A percentile compares a stretch with the other conserved stretches of the same genome.
Evolutionary conservation across 2,888 invertebrate species (phyloP).

Genomic region (Synergus gifuensis): DNA sequence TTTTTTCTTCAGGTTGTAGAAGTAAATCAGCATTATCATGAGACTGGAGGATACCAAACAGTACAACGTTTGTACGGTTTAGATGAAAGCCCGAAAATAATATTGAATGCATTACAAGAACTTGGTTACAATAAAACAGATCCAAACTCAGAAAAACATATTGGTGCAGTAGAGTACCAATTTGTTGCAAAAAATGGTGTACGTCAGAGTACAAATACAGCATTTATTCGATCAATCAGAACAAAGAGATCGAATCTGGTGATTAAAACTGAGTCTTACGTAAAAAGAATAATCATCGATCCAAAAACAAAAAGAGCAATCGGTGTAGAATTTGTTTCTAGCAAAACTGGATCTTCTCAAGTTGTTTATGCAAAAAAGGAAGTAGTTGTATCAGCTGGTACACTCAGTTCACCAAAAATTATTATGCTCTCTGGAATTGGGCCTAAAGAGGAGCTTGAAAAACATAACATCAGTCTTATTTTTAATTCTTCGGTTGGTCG

Average conservation of each 20-base stretch:
- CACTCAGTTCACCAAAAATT: slow-evolving; percentile 79
- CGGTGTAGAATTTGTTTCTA: slow-evolving; percentile 76
- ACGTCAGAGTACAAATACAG: slow-evolving; percentile 82
- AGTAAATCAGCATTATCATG: slow-evolving; percentile 80
- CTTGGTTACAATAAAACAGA: slow-evolving; percentile 82
- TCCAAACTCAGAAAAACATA: slow-evolving; percentile 80
- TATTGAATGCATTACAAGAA: slow-evolving; percentile 82
- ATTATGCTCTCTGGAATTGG: slow-evolving; percentile 80
- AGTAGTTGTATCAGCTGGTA: slow-evolving; percentile 79
- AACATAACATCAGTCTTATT: slow-evolving; percentile 70
- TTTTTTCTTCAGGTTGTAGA: slow-evolving; percentile 61
- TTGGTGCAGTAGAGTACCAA: slow-evolving; percentile 81
- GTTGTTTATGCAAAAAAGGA: slow-evolving; percentile 77
- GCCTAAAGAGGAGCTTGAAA: slow-evolving; percentile 73
- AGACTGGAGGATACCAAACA: slow-evolving; percentile 82
- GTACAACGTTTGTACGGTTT: slow-evolving; percentile 83
- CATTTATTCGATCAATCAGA: slow-evolving; percentile 84
- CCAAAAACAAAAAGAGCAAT: slow-evolving; percentile 72
- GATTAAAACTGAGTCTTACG: slow-evolving; percentile 78
- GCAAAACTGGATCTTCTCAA: slow-evolving; percentile 65
- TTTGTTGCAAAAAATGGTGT: slow-evolving; percentile 73
- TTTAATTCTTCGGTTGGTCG: too few relatives aligned
- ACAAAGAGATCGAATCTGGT: slow-evolving; percentile 75
- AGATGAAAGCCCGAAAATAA: slow-evolving; percentile 80
- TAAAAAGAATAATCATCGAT: slow-evolving; percentile 79